Conservation (phyloP, 2,113 vertebrate species). For the Sakesphorus luctuosus region DNA sequence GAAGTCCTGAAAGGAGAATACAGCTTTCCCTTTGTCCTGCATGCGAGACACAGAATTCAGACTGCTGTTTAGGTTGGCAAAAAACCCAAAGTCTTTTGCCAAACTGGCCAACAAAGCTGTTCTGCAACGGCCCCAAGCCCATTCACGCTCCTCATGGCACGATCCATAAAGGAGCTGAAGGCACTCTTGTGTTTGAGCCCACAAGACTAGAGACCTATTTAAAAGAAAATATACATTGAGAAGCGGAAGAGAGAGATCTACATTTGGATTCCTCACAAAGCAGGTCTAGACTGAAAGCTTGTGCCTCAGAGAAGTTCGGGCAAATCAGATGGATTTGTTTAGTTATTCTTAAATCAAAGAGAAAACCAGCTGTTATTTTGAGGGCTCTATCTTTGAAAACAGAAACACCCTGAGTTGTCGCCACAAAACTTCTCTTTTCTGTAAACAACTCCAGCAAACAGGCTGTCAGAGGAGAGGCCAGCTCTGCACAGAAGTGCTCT, state of each 20-base stretch:
- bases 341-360: neutral
- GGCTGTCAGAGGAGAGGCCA: neutral
- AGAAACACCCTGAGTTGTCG: neutral
- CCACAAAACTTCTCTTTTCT: neutral
- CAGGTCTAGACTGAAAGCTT: neutral
- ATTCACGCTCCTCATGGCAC: slow-evolving; percentile 17
- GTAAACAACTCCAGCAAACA: slow-evolving; percentile 7
- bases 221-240: slow-evolving; percentile 40
- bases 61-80: slow-evolving; percentile 55
- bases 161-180: slow-evolving; percentile 22
- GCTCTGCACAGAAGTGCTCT: neutral
- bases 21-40: slow-evolving; percentile 30
- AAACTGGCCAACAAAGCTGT: neutral
- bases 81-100: neutral
- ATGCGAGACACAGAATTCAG: slow-evolving; percentile 3
- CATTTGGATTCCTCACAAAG: neutral
- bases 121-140: neutral
- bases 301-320: neutral
- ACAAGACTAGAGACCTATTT: neutral
- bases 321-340: neutral
- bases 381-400: neutral
- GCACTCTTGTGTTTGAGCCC: slow-evolving; percentile 4
- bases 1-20: neutral
- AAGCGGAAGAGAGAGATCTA: neutral
- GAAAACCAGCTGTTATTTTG: slow-evolving; percentile 1